Base-by-base conservation (phyloP, 2,113 vertebrate genomes). In the Ochotona princeps region DNA sequence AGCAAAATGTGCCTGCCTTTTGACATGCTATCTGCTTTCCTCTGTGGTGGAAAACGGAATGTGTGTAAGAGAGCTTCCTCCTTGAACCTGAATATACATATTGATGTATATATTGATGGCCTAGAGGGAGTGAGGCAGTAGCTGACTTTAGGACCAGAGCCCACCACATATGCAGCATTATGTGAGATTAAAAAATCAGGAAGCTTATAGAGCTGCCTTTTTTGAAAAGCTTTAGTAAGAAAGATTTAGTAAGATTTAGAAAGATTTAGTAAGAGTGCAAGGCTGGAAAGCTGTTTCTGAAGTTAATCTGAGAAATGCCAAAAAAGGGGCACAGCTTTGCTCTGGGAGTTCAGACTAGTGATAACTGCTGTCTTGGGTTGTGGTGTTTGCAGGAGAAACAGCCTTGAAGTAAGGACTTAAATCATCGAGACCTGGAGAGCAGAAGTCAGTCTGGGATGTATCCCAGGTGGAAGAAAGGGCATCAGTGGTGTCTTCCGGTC, bases 1-100 rank as follows among this genome's bases (percentile, higher is more conserved):
- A 74, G 57, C 78, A 87, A 49, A 87, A 49, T 51, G 8, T 49
- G 8, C 35, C 47, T 95, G 79, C 65, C 79, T 79, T 90, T 81
- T 73, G 72, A 30, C 7, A 17, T 17, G 4, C 66, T 82, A 3
- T n/a, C 35, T 10, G 7, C 61, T 54, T 38, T 54, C 49, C 79
- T 28, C 73, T 35, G 2, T 54, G 57, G 17, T 78, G 32, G 25
- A 30, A 51, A 89, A 38, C 57, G 13, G n/a, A 57, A 0, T 75
- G 0, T 65, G 6, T 32, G 30, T 49, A 17, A 54, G 28, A 25
- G n/a, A 25, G 65, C 44, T 78, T 83, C 67, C 38, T 51, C 57
- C 74, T 49, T 94, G 80, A 79, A 5, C 35, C 13, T 25, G 49
- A 66, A 28, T 51, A 18, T 28, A 49, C 17, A 30, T 35, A 8